Conservation (phyloP, 2,888 invertebrate species). For the Drosophila subsilvestris region DNA sequence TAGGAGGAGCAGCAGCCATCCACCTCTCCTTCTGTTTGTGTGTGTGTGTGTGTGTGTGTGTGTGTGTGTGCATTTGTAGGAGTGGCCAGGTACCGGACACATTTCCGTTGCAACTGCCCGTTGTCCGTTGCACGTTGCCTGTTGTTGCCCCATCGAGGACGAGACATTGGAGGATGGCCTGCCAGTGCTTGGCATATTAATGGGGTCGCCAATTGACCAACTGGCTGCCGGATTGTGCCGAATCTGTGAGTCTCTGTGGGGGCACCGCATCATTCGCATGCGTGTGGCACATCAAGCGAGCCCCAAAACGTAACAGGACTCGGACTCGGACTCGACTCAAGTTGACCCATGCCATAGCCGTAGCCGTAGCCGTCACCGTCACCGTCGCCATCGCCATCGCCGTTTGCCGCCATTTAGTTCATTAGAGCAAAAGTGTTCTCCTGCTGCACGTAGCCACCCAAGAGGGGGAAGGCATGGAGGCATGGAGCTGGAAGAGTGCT, state of each 20-base stretch:
- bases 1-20: conserved; percentile 7
- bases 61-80: conserved; percentile 33
- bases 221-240: neutral
- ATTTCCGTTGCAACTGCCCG: conserved; percentile 71
- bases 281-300: conserved; percentile 51
- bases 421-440: conserved; percentile 76
- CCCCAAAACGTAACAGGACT: conserved; percentile 11
- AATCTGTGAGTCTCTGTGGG: conserved; percentile 3
- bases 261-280: conserved; percentile 56
- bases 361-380: conserved; percentile 1
- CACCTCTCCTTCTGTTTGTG: conserved; percentile 10
- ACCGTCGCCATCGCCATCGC: conserved; percentile 25
- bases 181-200: conserved; percentile 77
- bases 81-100: conserved; percentile 56
- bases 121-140: neutral
- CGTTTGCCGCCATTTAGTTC: conserved; percentile 73
- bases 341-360: conserved; percentile 21
- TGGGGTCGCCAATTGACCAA: conserved; percentile 33
- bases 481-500: conserved; percentile 45
- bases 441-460: conserved; percentile 56
- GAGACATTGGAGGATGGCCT: conserved; percentile 65
- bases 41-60: conserved; percentile 9
- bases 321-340: conserved; percentile 29
- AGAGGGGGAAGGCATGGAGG: neutral
- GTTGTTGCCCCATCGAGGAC: conserved; percentile 28